Evolutionary conservation across 2,797 vertebrate species (phyloP), one percentile per base, ranked within the genome.

Genomic region (Molossus molossus): DNA sequence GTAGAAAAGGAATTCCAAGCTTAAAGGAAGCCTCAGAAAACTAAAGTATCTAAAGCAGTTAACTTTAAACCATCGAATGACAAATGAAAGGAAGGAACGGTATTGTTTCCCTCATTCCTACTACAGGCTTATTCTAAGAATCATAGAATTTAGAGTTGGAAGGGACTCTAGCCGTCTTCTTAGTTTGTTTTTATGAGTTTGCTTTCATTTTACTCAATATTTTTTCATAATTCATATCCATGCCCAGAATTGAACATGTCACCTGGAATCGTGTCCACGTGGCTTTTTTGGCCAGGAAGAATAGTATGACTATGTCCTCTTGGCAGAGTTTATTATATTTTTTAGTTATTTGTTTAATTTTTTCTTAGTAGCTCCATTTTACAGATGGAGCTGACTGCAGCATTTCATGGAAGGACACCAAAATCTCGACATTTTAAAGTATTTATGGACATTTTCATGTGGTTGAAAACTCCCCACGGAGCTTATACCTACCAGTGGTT

Each of bases 281-380:
- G 67, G 11, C 7, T 40, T 29, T 75, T 93, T 76, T 21, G 37
- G 12, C 50, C 17, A 12, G 17, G 23, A 90, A 72, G 17, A 82
- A 29, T 72, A 60, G 69, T 72, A 10, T 10, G 77, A 67, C 48
- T 73, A 27, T 72, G 48, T 55, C 76, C 9, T 27, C 69, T 81
- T 48, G 72, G 69, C 25, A 45, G 79, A 60, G 70, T 45, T 67
- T 37, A n/a, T 65, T 72, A 17, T 55, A 2, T 37, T 84, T 88
- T 82, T 91, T 65, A n/a, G 3, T 58, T 73, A 27, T 84, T 92
- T 87, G 58, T 62, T 80, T 29, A 80, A 48, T 72, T 84, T 75
- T 29, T 93, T 91, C 65, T 76, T 23, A 37, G 2, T 27, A 60
- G 40, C 33, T 86, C 57, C 40, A n/a, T 94, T 95, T 94, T 58